These are phyloP conservation scores for Euproctis similis DNA, from an alignment of 2,888 invertebrate genomes.

Conservation along the genomic window DNA sequence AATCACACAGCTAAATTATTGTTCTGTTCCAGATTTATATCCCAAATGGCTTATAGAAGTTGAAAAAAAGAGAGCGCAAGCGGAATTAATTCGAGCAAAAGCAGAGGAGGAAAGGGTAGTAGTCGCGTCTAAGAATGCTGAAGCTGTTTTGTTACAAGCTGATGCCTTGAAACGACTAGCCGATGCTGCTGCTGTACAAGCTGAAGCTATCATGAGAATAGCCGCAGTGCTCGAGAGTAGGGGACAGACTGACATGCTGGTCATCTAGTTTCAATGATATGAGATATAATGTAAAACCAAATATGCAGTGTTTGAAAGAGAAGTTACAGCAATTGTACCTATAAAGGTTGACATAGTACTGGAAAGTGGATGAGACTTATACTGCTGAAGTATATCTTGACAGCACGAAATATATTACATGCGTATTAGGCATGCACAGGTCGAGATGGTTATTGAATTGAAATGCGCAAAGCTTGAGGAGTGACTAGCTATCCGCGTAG, in stretches of 20 bases:
- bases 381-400: no score
- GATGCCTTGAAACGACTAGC: conserved; percentile 44
- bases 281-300: no score
- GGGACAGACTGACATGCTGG: conserved; percentile 22
- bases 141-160: conserved; percentile 43
- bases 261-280: no score
- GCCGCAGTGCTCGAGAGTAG: conserved; percentile 36
- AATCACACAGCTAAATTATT: neutral
- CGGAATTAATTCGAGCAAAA: conserved; percentile 43
- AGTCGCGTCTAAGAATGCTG: conserved; percentile 37
- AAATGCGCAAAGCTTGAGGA: no score
- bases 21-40: conserved; percentile 34
- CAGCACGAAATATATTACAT: no score
- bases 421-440: no score
- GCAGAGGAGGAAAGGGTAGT: conserved; percentile 41
- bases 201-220: conserved; percentile 45
- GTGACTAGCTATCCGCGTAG: no score
- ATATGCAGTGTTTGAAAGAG: no score
- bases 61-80: conserved; percentile 51
- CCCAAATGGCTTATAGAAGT: conserved; percentile 57
- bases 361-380: no score
- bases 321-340: no score
- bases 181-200: conserved; percentile 43
- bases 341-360: no score
- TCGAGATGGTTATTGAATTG: no score